Percentiles rank a stretch among this genome's conserved stretches.
These are phyloP conservation scores for Triplophysa bombifrons DNA, from an alignment of 2,797 vertebrate species.

Conservation along the genomic window DNA sequence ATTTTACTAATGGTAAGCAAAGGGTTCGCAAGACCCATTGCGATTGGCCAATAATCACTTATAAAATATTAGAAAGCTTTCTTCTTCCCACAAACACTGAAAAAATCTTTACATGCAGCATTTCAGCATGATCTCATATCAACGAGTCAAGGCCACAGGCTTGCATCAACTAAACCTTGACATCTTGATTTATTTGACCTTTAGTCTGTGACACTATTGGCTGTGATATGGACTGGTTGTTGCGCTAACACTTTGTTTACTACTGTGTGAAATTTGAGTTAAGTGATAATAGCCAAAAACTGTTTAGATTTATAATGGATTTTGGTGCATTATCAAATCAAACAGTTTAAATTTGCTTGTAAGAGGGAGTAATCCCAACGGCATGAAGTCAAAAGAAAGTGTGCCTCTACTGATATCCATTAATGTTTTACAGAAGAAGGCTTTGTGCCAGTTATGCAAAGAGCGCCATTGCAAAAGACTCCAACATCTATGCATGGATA, in stretches of 20 bases:
- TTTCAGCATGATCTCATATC: constrained; percentile 20
- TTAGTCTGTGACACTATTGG: not conserved
- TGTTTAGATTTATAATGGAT: not conserved
- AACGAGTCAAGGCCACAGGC: not conserved
- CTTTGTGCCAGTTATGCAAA: not conserved
- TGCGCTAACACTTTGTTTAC: not conserved
- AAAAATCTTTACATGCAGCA: not conserved
- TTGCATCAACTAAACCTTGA: not conserved
- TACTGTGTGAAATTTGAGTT: not conserved
- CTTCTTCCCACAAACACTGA: not conserved
- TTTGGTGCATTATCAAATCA: not conserved
- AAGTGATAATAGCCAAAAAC: not conserved
- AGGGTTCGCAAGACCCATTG: too few relatives aligned
- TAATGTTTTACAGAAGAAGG: not conserved
- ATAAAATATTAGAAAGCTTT: too few relatives aligned
- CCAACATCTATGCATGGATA: not conserved
- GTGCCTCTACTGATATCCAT: not conserved
- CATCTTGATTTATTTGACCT: not conserved
- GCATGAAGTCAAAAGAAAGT: not conserved
- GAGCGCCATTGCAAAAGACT: not conserved
- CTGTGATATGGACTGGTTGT: not conserved
- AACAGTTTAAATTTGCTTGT: not conserved
- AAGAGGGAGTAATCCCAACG: not conserved
- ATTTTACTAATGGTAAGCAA: too few relatives aligned
- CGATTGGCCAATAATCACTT: too few relatives aligned